Evolutionary conservation across 2,888 invertebrate species (phyloP), one percentile per base, ranked within the genome.

Genomic region (Seira ritae): DNA sequence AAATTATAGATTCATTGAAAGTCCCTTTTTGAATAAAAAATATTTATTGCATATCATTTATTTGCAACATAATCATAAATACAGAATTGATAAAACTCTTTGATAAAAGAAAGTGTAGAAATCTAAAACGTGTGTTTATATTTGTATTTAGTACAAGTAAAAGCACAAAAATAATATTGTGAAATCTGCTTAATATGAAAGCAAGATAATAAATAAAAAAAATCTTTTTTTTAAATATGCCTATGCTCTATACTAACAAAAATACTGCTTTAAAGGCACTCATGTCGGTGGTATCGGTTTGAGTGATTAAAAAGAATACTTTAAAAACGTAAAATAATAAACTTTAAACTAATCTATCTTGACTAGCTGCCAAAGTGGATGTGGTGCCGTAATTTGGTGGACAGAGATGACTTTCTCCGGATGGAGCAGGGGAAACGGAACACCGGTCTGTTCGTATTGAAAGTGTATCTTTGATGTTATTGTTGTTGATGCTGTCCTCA

Each of bases 361-460:
- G 22, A 62, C 19, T 62, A 8, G 19, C 20, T 62, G 62, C n/a
- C 22, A 19, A 62, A n/a, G 12, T n/a, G 15, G 50, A 50, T 50
- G 50, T 50, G 15, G 50, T 4, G 2, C 62, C 20, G n/a, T 62
- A 22, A 1, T 12, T 55, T 3, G 55, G 8, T 15, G 50, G 4
- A 4, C 22, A 19, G 20, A 15, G 20, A 15, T 19, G 20, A 12
- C 65, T 65, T 1, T 1, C 22, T 37, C 31, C 65, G 1, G 79
- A 55, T 0, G 71, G 79, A 17, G 50, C 79, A 6, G 72, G 79
- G 4, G 79, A 79, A 1, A 71, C 55, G 1, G 71, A 72, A 20
- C 50, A 72, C 8, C 22, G 31, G 3, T 55, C 62, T 22, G 46
- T 69, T 69, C 69, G 19, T 62, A 62, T 62, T n/a, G 62, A 15